Base-by-base conservation (phyloP, 2,113 vertebrate genomes). In the Hypocryptadius cinnamomeus region DNA sequence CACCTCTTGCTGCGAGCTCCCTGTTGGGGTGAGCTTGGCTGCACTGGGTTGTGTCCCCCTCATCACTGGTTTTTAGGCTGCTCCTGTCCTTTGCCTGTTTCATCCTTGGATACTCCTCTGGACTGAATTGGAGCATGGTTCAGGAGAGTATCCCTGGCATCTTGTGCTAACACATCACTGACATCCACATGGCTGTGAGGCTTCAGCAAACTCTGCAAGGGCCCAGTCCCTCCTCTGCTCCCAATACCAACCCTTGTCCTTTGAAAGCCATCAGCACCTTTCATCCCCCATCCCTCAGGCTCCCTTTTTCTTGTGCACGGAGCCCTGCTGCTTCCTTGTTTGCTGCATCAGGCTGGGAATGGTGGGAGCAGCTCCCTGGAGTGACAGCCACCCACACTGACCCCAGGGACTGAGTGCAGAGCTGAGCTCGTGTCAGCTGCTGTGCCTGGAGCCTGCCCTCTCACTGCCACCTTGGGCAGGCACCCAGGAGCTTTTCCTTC, bases 381-480 rank as follows among this genome's bases (percentile, higher is more conserved):
- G 71, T 27, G 76, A 42, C 39, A 53, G 60, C 61, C 20, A 4
- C 45, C 48, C 47, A n/a, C 5, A 0, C 12, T 13, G 23, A n/a
- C 5, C 61, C 74, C 5, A 5, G 24, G 30, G 77, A 27, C 1
- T 1, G 31, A 82, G 27, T 0, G 0, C 5, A n/a, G 39, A 0
- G 7, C 84, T 76, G 87, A 79, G 57, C 80, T 95, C 31, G 3
- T 8, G 66, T 57, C 65, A 70, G 74, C 47, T 6, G 6, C 73
- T 21, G 22, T 1, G 30, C 33, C 54, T n/a, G 79, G 25, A 50
- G 37, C 13, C 25, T 68, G 63, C 35, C 53, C 78, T 68, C n/a
- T 47, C 5, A 0, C n/a, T 72, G 76, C 39, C 33, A 4, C 60
- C 48, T 18, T 15, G 51, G 51, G 42, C 53, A 48, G 74, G n/a